Base-by-base conservation (phyloP, 1,140 invertebrate genomes). In the Gryllus bimaculatus region DNA sequence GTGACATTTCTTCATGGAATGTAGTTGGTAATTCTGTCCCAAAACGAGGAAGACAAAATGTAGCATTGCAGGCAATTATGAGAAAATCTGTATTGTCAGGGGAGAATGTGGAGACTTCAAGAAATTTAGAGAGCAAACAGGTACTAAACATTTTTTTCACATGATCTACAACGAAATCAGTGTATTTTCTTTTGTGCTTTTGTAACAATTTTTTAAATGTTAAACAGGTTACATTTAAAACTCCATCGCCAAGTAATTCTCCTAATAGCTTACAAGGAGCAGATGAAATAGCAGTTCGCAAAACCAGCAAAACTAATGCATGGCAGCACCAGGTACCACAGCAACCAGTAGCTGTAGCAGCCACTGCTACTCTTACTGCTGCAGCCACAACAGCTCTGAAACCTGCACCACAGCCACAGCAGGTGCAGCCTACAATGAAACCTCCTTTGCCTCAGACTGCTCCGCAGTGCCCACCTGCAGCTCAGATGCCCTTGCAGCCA, bases 11-110 rank as follows among this genome's bases (percentile, higher is more conserved):
- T 66, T 10, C 54, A 1, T 82, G 78, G 74, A n/a, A 79, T 79
- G 48, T 82, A 80, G 15, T 74, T 83, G 26, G 87, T 86, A 78
- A 82, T 84, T 47, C 85, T 87, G 79, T 87, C 87, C 13, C 83
- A 83, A 82, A 86, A 81, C 83, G 88, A 85, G 83, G 86, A 80
- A 83, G 91, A 83, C 88, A 90, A 80, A 93, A 93, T 85, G 90
- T 93, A 78, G 92, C 92, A 0, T 90, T 95, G 87, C 93, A 94
- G 83, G 92, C 92, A 80, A 92, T 93, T 82, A 89, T 92, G 86
- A 86, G 89, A 80, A 91, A 90, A 82, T 87, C 90, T 80, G 79
- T 74, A 12, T 47, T 66, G 26, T 39, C 73, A 47, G 79, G 78
- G 6, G 74, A 79, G 48, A 66, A 66, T 66, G 49, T 26, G n/a